phyloP scores from a whole-genome alignment of 1,140 invertebrate genomes.

The Conus betulinus region DNA sequence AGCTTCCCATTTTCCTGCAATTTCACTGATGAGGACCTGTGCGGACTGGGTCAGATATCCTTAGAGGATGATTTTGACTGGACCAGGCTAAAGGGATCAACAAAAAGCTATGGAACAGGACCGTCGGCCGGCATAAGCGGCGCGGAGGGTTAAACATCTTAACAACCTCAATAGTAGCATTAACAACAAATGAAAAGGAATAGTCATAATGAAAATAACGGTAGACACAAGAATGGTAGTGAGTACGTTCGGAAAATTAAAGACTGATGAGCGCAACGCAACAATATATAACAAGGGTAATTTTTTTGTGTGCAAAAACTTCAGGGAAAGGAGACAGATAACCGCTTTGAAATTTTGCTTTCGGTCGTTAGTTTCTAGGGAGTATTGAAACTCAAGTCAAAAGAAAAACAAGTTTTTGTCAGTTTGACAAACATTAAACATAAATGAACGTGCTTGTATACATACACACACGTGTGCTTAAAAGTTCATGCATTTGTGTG shows the following conservation, averaged over 20 bases:
- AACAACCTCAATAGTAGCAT: not conserved
- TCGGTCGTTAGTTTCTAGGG: too few species aligned
- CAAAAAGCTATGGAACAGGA: too few species aligned
- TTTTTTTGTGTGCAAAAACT: not conserved
- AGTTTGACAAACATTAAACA: not conserved
- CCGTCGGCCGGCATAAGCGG: not conserved
- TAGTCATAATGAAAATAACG: too few species aligned
- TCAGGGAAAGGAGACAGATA: not conserved
- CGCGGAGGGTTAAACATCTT: not conserved
- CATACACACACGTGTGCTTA: too few species aligned
- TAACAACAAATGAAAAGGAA: too few species aligned
- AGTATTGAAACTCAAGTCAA: not conserved
- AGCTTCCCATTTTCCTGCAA: not conserved
- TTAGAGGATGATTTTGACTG: not conserved
- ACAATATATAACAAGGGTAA: not conserved
- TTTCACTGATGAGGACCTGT: not conserved
- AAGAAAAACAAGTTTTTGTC: not conserved
- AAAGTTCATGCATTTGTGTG: not conserved
- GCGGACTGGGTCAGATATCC: not conserved
- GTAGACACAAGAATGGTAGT: not conserved
- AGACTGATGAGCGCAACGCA: not conserved
- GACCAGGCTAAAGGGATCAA: not conserved
- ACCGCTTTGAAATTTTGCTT: not conserved
- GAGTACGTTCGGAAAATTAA: not conserved
- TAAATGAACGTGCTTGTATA: too few species aligned